A percentile compares a stretch with the other conserved stretches of the same genome.
Evolutionary conservation across 2,888 invertebrate species (phyloP).

Genomic region (Zele albiditarsus): DNA sequence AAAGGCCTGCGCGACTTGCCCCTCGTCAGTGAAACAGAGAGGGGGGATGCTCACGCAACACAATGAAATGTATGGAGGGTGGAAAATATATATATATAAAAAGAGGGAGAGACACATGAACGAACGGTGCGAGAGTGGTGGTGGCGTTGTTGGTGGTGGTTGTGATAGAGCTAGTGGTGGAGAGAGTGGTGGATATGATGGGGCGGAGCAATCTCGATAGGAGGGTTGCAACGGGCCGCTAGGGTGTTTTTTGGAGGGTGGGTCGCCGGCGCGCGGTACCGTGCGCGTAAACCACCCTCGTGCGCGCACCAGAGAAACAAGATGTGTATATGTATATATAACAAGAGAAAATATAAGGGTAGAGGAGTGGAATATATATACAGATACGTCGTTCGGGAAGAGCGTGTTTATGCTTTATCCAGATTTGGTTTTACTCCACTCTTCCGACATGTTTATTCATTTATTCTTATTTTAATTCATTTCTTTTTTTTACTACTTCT

Average conservation of each 20-base stretch:
- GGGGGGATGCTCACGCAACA: slow-evolving; percentile 11
- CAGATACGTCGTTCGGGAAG: slow-evolving; percentile 8
- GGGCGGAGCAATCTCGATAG: slow-evolving; percentile 69
- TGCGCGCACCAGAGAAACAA: slow-evolving; percentile 29
- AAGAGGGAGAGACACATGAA: slow-evolving; percentile 34
- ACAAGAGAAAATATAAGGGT: slow-evolving; percentile 22
- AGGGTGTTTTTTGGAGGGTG: slow-evolving; percentile 68
- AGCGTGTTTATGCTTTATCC: slow-evolving; percentile 8
- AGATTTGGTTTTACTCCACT: slow-evolving; percentile 7
- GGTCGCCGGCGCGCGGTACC: slow-evolving; percentile 62
- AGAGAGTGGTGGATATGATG: slow-evolving; percentile 59
- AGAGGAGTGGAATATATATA: slow-evolving; percentile 21
- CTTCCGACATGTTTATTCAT: background rate
- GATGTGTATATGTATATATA: slow-evolving; percentile 26
- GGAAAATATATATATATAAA: background rate
- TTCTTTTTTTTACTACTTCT: background rate
- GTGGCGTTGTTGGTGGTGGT: background rate
- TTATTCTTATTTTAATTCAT: background rate
- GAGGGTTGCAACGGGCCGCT: slow-evolving; percentile 68
- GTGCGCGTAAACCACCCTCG: slow-evolving; percentile 58
- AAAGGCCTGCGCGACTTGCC: background rate
- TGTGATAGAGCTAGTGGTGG: slow-evolving; percentile 12
- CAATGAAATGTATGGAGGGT: slow-evolving; percentile 2
- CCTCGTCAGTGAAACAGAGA: background rate
- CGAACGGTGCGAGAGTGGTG: slow-evolving; percentile 14